Conservation (phyloP, 2,888 invertebrate species). For the Silvanus unidentatus region DNA sequence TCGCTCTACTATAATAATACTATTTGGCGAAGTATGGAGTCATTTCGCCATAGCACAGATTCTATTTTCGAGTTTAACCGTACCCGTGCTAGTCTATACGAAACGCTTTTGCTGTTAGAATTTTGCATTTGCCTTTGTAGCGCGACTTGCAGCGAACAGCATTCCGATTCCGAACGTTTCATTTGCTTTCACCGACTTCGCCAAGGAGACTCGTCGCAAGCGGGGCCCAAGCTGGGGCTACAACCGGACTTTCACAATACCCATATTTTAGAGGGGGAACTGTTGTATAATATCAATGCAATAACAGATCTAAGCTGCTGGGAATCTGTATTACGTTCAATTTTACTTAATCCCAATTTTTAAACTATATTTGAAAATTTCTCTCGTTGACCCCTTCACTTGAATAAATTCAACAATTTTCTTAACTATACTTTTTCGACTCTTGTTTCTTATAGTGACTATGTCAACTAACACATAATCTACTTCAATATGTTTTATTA, state of each 20-base stretch:
- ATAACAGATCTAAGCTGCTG: slow-evolving; percentile 36
- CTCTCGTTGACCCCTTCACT: too few species aligned
- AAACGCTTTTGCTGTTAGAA: slow-evolving; percentile 25
- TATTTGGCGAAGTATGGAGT: slow-evolving; percentile 26
- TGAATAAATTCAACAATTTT: too few species aligned
- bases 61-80: slow-evolving; percentile 36
- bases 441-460: too few species aligned
- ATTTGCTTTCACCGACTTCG: slow-evolving; percentile 45
- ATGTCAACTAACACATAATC: too few species aligned
- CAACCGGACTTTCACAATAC: slow-evolving; percentile 47
- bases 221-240: slow-evolving; percentile 44
- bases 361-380: too few species aligned
- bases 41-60: slow-evolving; percentile 32
- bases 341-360: too few species aligned
- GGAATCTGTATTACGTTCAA: slow-evolving; percentile 21
- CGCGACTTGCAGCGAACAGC: slow-evolving; percentile 30
- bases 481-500: too few species aligned
- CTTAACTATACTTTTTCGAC: too few species aligned
- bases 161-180: slow-evolving; percentile 36
- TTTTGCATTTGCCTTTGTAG: slow-evolving; percentile 31
- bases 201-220: slow-evolving; percentile 45
- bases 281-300: slow-evolving; percentile 46
- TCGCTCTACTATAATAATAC: slow-evolving; percentile 20
- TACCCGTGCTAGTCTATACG: slow-evolving; percentile 17
- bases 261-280: slow-evolving; percentile 37